phyloP scores from a whole-genome alignment of 2,113 vertebrate genomes.

The Xerus inauris region DNA sequence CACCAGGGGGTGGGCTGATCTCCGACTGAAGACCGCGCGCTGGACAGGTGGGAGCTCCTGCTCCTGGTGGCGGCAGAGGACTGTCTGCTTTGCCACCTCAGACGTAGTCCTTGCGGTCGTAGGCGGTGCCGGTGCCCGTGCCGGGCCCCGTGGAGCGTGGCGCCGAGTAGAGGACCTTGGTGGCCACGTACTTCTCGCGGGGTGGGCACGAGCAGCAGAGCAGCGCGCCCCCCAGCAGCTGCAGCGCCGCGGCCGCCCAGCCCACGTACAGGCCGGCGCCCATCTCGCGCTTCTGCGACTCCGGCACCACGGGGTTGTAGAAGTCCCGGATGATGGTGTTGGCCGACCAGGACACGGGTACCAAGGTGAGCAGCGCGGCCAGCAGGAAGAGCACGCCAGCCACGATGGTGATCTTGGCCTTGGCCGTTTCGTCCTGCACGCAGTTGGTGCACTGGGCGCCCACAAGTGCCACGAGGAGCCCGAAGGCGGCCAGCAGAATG shows the following conservation, averaged over 20 bases:
- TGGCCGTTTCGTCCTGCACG: conserved; percentile 90
- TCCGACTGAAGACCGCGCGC: not conserved
- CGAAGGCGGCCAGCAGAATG: conserved; percentile 90
- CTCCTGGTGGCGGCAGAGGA: not conserved
- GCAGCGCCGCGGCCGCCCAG: conserved; percentile 91
- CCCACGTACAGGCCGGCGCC: conserved; percentile 93
- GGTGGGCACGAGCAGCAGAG: conserved; percentile 97
- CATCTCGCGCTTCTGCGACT: conserved; percentile 92
- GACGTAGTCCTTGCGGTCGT: conserved; percentile 95
- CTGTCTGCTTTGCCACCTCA: conserved; percentile 79
- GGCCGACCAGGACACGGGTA: conserved; percentile 93
- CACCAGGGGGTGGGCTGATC: not conserved
- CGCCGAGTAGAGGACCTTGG: conserved; percentile 91
- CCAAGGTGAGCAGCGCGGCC: conserved; percentile 89
- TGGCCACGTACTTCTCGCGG: conserved; percentile 86
- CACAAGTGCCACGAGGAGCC: conserved; percentile 91
- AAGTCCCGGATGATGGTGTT: conserved; percentile 93
- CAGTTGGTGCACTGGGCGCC: conserved; percentile 96
- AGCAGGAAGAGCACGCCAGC: conserved; percentile 92
- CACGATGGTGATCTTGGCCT: conserved; percentile 92
- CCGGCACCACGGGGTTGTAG: conserved; percentile 90
- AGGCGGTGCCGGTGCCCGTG: conserved; percentile 81
- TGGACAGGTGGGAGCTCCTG: not conserved
- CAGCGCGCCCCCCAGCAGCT: conserved; percentile 91
- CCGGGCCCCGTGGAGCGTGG: conserved; percentile 88